These are phyloP conservation scores for Manis pentadactyla DNA, from an alignment of 2,797 vertebrate genomes.

Conservation along the genomic window DNA sequence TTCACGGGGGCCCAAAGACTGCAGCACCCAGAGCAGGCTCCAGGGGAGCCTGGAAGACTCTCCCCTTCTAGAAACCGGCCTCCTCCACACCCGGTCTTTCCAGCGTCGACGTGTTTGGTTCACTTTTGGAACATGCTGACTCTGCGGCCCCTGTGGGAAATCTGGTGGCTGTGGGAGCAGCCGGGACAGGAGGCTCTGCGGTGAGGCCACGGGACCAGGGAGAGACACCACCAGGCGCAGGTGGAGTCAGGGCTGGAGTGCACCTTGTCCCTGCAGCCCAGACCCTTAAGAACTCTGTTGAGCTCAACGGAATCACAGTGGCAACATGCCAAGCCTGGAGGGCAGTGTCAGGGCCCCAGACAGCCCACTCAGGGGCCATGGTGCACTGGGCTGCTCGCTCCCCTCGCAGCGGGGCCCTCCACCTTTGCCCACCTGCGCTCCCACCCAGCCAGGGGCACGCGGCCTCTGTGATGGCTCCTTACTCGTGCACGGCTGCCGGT, in stretches of 20 bases:
- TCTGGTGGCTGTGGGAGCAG: rapidly evolving
- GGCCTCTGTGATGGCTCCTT: not conserved
- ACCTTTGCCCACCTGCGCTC: not conserved
- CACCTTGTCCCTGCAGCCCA: not conserved
- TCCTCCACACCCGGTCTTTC: not conserved
- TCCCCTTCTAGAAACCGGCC: not conserved
- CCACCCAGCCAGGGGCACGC: not conserved
- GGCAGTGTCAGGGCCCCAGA: not conserved
- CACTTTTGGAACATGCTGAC: not conserved
- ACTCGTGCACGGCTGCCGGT: no score
- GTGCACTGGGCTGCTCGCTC: no score
- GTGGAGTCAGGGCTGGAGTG: not conserved
- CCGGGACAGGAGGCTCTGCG: no score
- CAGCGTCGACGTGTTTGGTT: not conserved
- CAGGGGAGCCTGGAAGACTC: not conserved
- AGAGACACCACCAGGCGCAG: rapidly evolving
- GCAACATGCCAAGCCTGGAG: not conserved
- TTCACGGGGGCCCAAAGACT: not conserved
- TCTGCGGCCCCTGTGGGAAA: not conserved
- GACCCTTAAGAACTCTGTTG: rapidly evolving
- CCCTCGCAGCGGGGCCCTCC: not conserved
- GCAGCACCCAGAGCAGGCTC: not conserved
- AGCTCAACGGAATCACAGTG: rapidly evolving
- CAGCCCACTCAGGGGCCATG: rapidly evolving
- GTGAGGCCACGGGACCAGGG: no score